Base-by-base conservation (phyloP, 2,888 invertebrate genomes). In the Pandemis heparana region DNA sequence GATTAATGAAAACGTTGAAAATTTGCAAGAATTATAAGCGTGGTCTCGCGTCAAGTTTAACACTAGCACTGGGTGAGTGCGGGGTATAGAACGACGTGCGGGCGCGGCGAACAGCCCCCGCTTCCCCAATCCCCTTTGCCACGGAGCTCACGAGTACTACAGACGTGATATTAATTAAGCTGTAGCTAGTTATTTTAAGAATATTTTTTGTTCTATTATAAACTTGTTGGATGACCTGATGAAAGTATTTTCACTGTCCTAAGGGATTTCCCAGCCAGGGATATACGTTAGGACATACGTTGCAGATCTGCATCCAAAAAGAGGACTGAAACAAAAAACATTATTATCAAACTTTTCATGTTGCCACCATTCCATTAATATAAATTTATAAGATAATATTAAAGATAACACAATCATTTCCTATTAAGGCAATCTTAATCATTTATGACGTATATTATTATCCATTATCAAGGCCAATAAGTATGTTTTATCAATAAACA, bases 191-290 rank as follows among this genome's bases (percentile, higher is more conserved):
- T 32, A 4, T 32, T 32, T 32, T 32, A 1, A 32, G 23, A 4
- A n/a, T n/a, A n/a, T 32, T 32, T 32, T 32, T 32, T 32, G 2
- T 32, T 32, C 23, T 32, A 32, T 32, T 4, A 32, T 32, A 32
- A 18, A 56, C 12, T 56, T 56, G 23, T 56, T 56, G 2, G 23
- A 23, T n/a, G 12, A 23, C 12, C 23, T 12, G n/a, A 23, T 5
- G 10, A 4, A 5, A 23, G 4, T 56, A 10, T 56, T 56, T 23
- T 56, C 82, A 89, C 5, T 23, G 48, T 60, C 92, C 95, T 0
- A 95, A 80, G 46, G 95, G 95, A 83, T 96, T 95, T 53, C 90
- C 89, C 0, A 95, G 66, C 95, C 96, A 96, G 0, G 96, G 96
- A 80, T 95, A 96, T 0, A 80, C 83, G 0, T 77, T 74, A 0